A percentile compares a stretch with the other conserved stretches of the same genome.
phyloP scores from a whole-genome alignment of 1,140 invertebrate genomes.

The Sipha flava region DNA sequence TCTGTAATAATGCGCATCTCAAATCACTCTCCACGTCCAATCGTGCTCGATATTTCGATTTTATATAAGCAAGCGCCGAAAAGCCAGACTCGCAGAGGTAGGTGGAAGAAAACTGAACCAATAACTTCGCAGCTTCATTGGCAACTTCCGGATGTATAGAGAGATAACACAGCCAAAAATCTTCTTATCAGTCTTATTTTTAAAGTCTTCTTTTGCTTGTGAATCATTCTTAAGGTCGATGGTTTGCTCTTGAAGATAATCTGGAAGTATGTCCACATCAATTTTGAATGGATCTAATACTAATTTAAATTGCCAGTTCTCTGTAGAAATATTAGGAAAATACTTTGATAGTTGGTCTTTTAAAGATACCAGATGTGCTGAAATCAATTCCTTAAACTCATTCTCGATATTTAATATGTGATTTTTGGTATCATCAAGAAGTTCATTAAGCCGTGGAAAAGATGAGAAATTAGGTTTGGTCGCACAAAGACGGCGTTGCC shows the following conservation, averaged over 20 bases:
- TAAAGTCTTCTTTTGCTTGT: not conserved
- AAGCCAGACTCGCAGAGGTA: conserved; percentile 37
- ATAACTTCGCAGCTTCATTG: conserved; percentile 4
- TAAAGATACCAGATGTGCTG: conserved; percentile 20
- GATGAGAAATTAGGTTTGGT: conserved; percentile 19
- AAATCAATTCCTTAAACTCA: conserved; percentile 13
- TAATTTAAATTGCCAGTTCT: not conserved
- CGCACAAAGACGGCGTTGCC: not conserved
- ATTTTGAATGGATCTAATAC: conserved; percentile 21
- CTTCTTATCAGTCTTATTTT: not conserved
- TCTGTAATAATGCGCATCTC: conserved; percentile 25
- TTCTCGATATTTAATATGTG: conserved; percentile 11
- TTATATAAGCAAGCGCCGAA: conserved; percentile 35
- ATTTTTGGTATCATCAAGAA: conserved; percentile 3
- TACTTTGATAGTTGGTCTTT: conserved; percentile 25
- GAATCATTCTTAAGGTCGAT: conserved; percentile 4
- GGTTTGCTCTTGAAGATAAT: conserved; percentile 20
- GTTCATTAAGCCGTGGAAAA: conserved; percentile 7
- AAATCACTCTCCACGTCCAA: conserved; percentile 32
- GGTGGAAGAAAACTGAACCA: conserved; percentile 31
- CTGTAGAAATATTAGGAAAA: conserved; percentile 11
- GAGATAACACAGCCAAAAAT: not conserved
- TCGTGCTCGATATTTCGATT: conserved; percentile 37
- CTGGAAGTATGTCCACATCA: conserved; percentile 6
- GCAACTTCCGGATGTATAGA: conserved; percentile 1